phyloP scores from a whole-genome alignment of 23 tunicate genomes.

The Botrylloides violaceus region DNA sequence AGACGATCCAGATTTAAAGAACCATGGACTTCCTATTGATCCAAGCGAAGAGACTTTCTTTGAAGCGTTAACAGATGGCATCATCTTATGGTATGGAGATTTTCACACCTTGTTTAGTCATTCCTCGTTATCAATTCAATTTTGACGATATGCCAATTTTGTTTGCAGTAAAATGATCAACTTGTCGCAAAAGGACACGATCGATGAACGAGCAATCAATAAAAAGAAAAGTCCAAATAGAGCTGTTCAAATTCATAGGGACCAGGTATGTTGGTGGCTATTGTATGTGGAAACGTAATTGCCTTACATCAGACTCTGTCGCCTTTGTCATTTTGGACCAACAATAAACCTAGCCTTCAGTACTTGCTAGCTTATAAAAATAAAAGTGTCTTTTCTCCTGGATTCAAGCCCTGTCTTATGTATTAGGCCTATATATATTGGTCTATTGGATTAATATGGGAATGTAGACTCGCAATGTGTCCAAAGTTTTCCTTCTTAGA shows the following conservation, averaged over 20 bases:
- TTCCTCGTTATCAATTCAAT: not conserved
- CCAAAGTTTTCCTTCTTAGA: too few species aligned
- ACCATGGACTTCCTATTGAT: conserved; percentile 14
- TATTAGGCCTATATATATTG: too few species aligned
- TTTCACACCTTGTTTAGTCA: not conserved
- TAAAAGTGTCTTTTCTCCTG: too few species aligned
- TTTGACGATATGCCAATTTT: not conserved
- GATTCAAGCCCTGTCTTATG: too few species aligned
- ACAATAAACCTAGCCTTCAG: too few species aligned
- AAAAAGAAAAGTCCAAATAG: conserved; percentile 55
- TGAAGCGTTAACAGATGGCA: conserved; percentile 46
- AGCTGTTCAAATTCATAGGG: conserved; percentile 44
- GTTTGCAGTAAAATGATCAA: conserved; percentile 90
- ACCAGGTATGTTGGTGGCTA: conserved; percentile 45
- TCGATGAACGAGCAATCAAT: conserved; percentile 98
- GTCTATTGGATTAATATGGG: too few species aligned
- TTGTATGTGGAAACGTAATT: too few species aligned
- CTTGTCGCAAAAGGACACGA: conserved; percentile 81
- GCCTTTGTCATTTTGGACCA: too few species aligned
- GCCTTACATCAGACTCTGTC: too few species aligned
- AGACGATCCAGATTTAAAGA: conserved; percentile 76
- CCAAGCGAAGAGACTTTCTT: conserved; percentile 39
- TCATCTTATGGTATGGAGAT: conserved; percentile 54
- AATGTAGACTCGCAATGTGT: too few species aligned
- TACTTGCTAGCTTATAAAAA: too few species aligned